Conservation (phyloP, 2,888 invertebrate genomes). For the Ischnus inquisitorius region DNA sequence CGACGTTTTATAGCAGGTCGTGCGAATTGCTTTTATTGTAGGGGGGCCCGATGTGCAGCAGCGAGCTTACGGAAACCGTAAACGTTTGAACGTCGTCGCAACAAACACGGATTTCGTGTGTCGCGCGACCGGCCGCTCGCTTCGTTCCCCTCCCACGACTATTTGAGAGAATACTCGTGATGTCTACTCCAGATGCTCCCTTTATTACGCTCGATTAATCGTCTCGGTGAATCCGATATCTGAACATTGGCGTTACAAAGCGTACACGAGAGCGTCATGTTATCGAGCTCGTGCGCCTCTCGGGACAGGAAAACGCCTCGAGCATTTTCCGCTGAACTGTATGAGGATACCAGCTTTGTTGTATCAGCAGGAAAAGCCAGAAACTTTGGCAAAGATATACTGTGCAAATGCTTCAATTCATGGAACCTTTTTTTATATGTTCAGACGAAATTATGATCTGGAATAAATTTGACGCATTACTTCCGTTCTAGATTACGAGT, state of each 20-base stretch:
- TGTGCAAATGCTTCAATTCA: slow-evolving; percentile 6
- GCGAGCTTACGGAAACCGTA: slow-evolving; percentile 31
- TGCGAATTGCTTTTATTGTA: slow-evolving; percentile 79
- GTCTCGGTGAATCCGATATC: slow-evolving; percentile 62
- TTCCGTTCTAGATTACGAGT: neutral
- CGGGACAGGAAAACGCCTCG: slow-evolving; percentile 39
- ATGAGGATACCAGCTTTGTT: slow-evolving; percentile 44
- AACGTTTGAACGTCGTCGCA: slow-evolving; percentile 51
- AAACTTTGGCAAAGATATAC: slow-evolving; percentile 21
- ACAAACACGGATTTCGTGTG: slow-evolving; percentile 71
- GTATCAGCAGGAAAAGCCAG: slow-evolving; percentile 19
- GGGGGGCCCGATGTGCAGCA: slow-evolving; percentile 59
- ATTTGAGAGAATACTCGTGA: slow-evolving; percentile 31
- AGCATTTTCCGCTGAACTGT: slow-evolving; percentile 25
- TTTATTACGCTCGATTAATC: slow-evolving; percentile 48
- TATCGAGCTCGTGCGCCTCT: slow-evolving; percentile 22
- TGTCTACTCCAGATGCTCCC: slow-evolving; percentile 46
- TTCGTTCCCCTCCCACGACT: slow-evolving; percentile 44
- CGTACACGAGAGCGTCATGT: slow-evolving; percentile 13
- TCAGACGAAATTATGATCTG: no score
- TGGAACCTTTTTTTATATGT: no score
- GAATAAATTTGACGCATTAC: no score
- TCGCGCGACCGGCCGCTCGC: slow-evolving; percentile 73
- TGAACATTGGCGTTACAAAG: slow-evolving; percentile 21
- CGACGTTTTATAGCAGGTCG: slow-evolving; percentile 78